phyloP scores from a whole-genome alignment of 1,140 invertebrate genomes.

The Drepana arcuata region DNA sequence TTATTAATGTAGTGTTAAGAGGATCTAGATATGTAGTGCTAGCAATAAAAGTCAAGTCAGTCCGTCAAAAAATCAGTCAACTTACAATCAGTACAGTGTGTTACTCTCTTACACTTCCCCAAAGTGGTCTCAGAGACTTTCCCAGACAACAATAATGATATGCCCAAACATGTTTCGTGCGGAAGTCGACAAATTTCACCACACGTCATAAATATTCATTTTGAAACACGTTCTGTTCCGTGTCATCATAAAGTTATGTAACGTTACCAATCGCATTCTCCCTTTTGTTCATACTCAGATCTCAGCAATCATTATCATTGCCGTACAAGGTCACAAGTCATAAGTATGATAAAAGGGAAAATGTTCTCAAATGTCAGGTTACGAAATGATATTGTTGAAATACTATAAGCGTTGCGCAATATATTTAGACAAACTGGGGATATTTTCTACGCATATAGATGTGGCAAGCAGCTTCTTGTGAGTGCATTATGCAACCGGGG shows the following conservation, averaged over 20 bases:
- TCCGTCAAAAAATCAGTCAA: too few relatives aligned
- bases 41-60: too few relatives aligned
- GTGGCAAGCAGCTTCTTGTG: constrained; percentile 49
- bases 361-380: constrained; percentile 47
- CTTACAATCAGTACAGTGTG: too few relatives aligned
- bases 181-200: constrained; percentile 21
- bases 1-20: too few relatives aligned
- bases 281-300: not conserved
- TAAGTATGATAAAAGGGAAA: constrained; percentile 30
- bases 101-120: too few relatives aligned
- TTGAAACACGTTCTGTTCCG: constrained; percentile 15
- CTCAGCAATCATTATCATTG: not conserved
- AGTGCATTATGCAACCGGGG: constrained; percentile 50
- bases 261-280: not conserved
- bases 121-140: constrained; percentile 9
- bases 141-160: constrained; percentile 11
- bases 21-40: too few relatives aligned
- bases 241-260: constrained; percentile 9
- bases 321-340: not conserved
- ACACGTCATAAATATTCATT: constrained; percentile 12
- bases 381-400: constrained; percentile 47
- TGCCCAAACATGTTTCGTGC: constrained; percentile 11
- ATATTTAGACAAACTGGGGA: constrained; percentile 50
- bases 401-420: too few relatives aligned
- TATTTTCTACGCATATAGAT: constrained; percentile 44